phyloP scores from a whole-genome alignment of 23 tunicate species.

The Trididemnum miniatum region DNA sequence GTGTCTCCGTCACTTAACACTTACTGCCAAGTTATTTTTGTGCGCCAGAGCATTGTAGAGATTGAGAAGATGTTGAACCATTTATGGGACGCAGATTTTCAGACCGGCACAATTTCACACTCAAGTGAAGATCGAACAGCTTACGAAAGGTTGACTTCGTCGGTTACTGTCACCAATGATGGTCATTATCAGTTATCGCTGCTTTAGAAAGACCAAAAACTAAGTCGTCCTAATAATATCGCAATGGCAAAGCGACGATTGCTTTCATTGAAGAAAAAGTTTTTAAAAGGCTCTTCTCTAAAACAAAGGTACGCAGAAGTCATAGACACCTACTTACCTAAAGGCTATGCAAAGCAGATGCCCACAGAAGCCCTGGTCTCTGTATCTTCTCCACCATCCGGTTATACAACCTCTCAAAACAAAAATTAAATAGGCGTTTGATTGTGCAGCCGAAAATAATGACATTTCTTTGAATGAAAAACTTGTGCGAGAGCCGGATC shows the following conservation, averaged over 20 bases:
- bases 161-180: neutral
- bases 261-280: neutral
- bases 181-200: neutral
- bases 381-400: neutral
- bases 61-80: no score
- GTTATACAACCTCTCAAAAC: neutral
- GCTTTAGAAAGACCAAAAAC: neutral
- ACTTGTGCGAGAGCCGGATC: neutral
- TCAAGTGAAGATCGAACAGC: no score
- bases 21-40: no score
- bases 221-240: neutral
- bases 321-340: neutral
- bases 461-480: neutral
- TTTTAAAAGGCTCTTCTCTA: neutral
- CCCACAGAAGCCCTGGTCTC: neutral
- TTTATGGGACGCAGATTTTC: no score
- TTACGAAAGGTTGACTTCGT: no score
- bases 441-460: neutral
- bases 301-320: neutral
- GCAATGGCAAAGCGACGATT: neutral
- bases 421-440: neutral
- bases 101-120: no score
- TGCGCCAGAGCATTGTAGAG: no score
- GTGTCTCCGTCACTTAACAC: no score
- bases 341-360: neutral